These are phyloP conservation scores for Monoplex corrugatus DNA, from an alignment of 2,888 invertebrate species.

Conservation along the genomic window DNA sequence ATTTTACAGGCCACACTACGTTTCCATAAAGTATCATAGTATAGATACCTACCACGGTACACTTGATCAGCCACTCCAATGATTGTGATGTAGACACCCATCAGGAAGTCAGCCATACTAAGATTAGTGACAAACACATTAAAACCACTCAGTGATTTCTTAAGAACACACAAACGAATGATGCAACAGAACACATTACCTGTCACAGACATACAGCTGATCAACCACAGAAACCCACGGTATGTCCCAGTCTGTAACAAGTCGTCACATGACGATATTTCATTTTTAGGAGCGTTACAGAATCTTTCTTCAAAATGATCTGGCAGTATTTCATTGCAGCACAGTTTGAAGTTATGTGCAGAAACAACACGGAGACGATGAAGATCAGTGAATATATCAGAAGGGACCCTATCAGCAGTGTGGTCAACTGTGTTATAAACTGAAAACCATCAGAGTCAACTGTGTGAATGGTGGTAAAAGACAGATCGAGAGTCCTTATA, in stretches of 20 bases:
- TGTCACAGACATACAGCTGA: neutral
- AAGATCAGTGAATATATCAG: neutral
- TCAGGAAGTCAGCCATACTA: slow-evolving; percentile 57
- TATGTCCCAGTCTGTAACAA: slow-evolving; percentile 4
- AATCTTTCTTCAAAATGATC: neutral
- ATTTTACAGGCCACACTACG: slow-evolving; percentile 61
- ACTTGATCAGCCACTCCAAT: slow-evolving; percentile 63
- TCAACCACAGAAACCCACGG: neutral
- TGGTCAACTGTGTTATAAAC: no score
- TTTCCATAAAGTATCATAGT: slow-evolving; percentile 65
- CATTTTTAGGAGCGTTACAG: neutral
- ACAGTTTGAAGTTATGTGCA: neutral
- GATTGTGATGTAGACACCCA: slow-evolving; percentile 65
- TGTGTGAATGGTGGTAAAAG: no score
- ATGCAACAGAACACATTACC: neutral
- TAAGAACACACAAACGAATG: no score
- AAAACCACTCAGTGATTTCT: slow-evolving; percentile 23
- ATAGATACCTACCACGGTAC: slow-evolving; percentile 64
- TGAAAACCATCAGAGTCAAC: no score
- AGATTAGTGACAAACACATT: slow-evolving; percentile 53
- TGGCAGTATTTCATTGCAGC: neutral
- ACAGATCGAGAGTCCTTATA: neutral
- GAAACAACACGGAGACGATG: neutral
- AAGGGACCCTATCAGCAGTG: no score
- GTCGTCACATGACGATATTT: neutral